Conservation (phyloP, 2,888 invertebrate species). For the Acanthoscelides obtectus region DNA sequence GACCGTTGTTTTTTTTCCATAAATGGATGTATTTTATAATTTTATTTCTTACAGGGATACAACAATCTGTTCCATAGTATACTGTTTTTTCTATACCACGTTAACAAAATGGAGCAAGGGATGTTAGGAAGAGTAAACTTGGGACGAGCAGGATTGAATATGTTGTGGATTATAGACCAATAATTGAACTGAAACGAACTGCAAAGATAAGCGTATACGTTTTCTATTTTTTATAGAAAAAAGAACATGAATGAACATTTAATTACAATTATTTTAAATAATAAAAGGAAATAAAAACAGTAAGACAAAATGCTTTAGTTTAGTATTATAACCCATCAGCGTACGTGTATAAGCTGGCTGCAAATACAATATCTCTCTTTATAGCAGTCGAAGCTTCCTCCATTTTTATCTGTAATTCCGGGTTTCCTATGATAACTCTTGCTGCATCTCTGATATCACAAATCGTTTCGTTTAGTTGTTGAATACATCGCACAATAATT, state of each 20-base stretch:
- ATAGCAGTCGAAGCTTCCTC: conserved; percentile 89
- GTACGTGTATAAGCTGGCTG: conserved; percentile 88
- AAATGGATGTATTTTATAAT: no score
- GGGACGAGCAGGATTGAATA: conserved; percentile 76
- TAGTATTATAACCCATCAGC: conserved; percentile 27
- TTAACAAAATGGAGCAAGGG: conserved; percentile 68
- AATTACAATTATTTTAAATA: background rate
- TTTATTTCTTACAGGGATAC: conserved; percentile 56
- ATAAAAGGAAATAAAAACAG: background rate
- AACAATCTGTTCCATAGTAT: conserved; percentile 86
- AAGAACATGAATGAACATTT: background rate
- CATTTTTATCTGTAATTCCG: conserved; percentile 88
- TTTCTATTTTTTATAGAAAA: background rate
- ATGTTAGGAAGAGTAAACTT: conserved; percentile 74
- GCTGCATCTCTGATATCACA: conserved; percentile 89
- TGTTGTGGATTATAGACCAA: conserved; percentile 67
- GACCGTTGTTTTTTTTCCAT: no score
- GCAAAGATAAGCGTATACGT: conserved; percentile 6
- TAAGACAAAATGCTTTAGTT: background rate
- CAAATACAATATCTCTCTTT: conserved; percentile 96
- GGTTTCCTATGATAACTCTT: conserved; percentile 81
- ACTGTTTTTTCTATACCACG: conserved; percentile 73
- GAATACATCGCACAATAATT: conserved; percentile 94
- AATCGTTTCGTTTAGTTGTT: conserved; percentile 89
- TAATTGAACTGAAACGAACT: conserved; percentile 11